Evolutionary conservation across 2,888 invertebrate genomes (phyloP).

Genomic region (Pachycephus smyrnensis): DNA sequence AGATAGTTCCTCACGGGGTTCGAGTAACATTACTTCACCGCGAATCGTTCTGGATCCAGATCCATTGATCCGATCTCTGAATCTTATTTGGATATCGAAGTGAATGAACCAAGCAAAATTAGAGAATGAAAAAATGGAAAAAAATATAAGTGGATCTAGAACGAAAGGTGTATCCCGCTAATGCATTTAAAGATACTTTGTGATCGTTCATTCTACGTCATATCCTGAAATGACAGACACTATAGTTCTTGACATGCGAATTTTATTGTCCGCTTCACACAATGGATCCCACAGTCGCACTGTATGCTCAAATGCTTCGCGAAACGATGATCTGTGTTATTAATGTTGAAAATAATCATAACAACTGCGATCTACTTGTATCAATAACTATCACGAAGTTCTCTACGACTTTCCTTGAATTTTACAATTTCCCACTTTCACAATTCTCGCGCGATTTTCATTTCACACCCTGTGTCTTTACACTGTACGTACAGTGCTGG

Average conservation of each 20-base stretch:
- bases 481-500: background rate
- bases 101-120: background rate
- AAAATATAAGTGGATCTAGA: background rate
- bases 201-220: slow-evolving; percentile 4
- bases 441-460: background rate
- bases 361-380: background rate
- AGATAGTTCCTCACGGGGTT: slow-evolving; percentile 57
- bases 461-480: background rate
- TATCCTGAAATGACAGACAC: background rate
- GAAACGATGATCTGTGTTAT: background rate
- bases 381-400: background rate
- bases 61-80: background rate
- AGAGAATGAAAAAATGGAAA: background rate
- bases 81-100: background rate
- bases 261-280: background rate
- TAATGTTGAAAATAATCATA: background rate
- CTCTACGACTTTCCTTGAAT: background rate
- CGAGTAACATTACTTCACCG: slow-evolving; percentile 20
- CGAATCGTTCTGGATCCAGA: slow-evolving; percentile 20
- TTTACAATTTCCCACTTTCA: background rate
- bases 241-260: background rate
- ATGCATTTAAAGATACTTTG: background rate
- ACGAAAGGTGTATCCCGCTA: background rate
- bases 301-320: background rate
- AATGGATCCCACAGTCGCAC: background rate